Evolutionary conservation across 2,888 invertebrate genomes (phyloP).

Genomic region (Ormia ochracea): DNA sequence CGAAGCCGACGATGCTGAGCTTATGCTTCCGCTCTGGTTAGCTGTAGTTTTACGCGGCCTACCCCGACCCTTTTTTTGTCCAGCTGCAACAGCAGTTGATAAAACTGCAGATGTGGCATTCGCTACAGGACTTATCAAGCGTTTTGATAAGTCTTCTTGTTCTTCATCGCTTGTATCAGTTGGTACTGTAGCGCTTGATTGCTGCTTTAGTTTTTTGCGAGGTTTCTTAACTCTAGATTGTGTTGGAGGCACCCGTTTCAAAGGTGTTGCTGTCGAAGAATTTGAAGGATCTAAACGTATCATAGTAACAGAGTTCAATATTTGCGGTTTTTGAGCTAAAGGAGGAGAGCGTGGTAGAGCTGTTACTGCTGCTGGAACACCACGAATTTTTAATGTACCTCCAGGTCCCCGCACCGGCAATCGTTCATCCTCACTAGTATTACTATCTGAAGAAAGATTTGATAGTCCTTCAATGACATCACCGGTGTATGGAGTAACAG

Average conservation of each 20-base stretch:
- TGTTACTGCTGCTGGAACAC: constrained; percentile 72
- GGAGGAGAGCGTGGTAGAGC: constrained; percentile 64
- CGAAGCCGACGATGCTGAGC: constrained; percentile 68
- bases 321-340: constrained; percentile 58
- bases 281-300: constrained; percentile 69
- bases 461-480: constrained; percentile 65
- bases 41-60: constrained; percentile 77
- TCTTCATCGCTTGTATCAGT: constrained; percentile 72
- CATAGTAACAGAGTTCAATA: constrained; percentile 69
- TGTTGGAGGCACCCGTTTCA: constrained; percentile 64
- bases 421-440: constrained; percentile 67
- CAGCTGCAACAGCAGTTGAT: constrained; percentile 48
- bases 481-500: constrained; percentile 59
- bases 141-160: constrained; percentile 66
- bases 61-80: constrained; percentile 76
- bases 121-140: constrained; percentile 55
- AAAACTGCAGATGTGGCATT: constrained; percentile 16
- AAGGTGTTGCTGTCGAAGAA: constrained; percentile 63
- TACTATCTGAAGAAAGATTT: constrained; percentile 68
- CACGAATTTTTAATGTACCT: constrained; percentile 70
- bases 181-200: constrained; percentile 51
- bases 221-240: constrained; percentile 68
- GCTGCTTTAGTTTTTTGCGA: constrained; percentile 68
- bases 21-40: constrained; percentile 67
- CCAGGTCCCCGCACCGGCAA: constrained; percentile 69